Base-by-base conservation (phyloP, 2,113 vertebrate genomes). In the Oncorhynchus gorbuscha region DNA sequence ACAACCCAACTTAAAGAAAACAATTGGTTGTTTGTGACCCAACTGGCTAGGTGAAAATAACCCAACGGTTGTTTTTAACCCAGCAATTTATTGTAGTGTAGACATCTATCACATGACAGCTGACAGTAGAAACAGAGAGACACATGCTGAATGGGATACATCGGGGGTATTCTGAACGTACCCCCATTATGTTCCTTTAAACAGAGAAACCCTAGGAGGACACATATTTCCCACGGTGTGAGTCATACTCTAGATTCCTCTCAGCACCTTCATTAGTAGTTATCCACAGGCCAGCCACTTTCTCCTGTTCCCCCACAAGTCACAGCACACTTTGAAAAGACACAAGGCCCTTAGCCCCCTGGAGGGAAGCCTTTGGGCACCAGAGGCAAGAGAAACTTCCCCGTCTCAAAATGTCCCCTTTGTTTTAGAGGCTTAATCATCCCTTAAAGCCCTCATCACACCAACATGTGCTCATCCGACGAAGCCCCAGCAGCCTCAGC, bases 371-470 rank as follows among this genome's bases (percentile, higher is more conserved):
- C 86, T 87, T 89, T 87, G 83, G 87, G 87, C 76, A 79, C 85
- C 81, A 83, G 73, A 68, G 80, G 79, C 84, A 80, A 85, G 84
- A 74, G 75, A 83, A 86, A 89, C 73, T 81, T 83, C 39, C 39
- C 86, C 84, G 84, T 83, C 79, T 58, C 62, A 90, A 84, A 92
- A 88, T 87, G 86, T 87, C 86, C 83, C 75, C 76, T 87, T 93
- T 89, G 85, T 91, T 93, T 89, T 89, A 79, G 80, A 55, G 86
- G 81, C 87, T 88, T 85, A 87, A 89, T 92, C 83, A 89, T 88
- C 89, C 88, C 85, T 86, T 90, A 90, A 88, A 91, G 90, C 92
- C 87, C 88, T 92, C 90, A 92, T 86, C 85, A 79, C 78, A 79
- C 66, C 82, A 87, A 89, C 92, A 91, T 89, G 84, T 80, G 76